These are phyloP conservation scores for Hanleya hanleyi DNA, from an alignment of 2,888 invertebrate genomes.

Conservation along the genomic window DNA sequence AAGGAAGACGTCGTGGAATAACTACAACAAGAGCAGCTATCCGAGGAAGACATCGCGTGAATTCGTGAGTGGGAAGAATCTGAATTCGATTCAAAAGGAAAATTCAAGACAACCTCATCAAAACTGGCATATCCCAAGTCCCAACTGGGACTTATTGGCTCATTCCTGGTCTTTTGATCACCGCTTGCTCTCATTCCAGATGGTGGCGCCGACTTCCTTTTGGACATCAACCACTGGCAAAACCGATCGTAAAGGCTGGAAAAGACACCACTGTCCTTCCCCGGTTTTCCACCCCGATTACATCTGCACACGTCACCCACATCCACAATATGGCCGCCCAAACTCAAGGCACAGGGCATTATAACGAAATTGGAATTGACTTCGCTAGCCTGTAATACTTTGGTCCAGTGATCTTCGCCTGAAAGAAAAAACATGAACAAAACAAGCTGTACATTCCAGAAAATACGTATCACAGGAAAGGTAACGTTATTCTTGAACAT, in stretches of 20 bases:
- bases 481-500: no score
- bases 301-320: not conserved
- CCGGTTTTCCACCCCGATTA: not conserved
- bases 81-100: not conserved
- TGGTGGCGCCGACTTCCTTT: conserved; percentile 1
- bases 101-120: conserved; percentile 9
- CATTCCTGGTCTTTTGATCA: not conserved
- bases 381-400: conserved; percentile 62
- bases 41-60: not conserved
- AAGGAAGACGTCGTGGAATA: conserved; percentile 1
- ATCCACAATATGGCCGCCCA: not conserved
- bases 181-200: not conserved
- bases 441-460: no score
- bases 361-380: conserved; percentile 45
- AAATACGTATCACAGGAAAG: no score
- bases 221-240: conserved; percentile 39
- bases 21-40: conserved; percentile 2
- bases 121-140: conserved; percentile 5
- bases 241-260: conserved; percentile 35
- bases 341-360: conserved; percentile 16
- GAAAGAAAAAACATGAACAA: conserved; percentile 9
- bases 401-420: conserved; percentile 64
- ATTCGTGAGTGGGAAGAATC: not conserved
- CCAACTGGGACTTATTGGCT: not conserved
- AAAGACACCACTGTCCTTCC: conserved; percentile 28